Evolutionary conservation across 2,888 invertebrate species (phyloP).

Genomic region (Limnephilus lunatus): DNA sequence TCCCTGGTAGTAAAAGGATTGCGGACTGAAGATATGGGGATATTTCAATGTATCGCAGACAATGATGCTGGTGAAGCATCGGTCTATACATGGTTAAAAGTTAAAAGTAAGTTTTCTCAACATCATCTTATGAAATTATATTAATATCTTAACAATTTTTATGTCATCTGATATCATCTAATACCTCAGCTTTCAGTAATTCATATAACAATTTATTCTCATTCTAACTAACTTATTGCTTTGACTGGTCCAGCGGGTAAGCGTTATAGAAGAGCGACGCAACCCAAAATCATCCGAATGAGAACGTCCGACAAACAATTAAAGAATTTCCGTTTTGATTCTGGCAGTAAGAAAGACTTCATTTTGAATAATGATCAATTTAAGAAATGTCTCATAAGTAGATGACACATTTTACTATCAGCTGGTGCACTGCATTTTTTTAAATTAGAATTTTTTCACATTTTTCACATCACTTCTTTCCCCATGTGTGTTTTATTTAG

Average conservation of each 20-base stretch:
- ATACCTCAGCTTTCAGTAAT: conserved; percentile 24
- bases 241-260: conserved; percentile 66
- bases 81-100: conserved; percentile 93
- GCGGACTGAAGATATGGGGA: conserved; percentile 91
- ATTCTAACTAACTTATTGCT: conserved; percentile 52
- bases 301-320: conserved; percentile 78
- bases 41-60: conserved; percentile 95
- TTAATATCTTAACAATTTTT: conserved; percentile 48
- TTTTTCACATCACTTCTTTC: conserved; percentile 49
- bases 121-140: conserved; percentile 33
- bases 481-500: conserved; percentile 38
- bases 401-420: conserved; percentile 64
- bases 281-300: conserved; percentile 82
- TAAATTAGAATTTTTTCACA: conserved; percentile 40
- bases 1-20: conserved; percentile 88
- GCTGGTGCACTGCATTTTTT: conserved; percentile 65
- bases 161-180: conserved; percentile 32
- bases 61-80: conserved; percentile 95
- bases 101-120: conserved; percentile 89
- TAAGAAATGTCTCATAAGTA: conserved; percentile 58
- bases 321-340: conserved; percentile 80
- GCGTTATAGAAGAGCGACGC: conserved; percentile 76
- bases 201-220: conserved; percentile 4
- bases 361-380: conserved; percentile 56
- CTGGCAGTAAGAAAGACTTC: conserved; percentile 77